Percentiles rank a stretch among this genome's conserved stretches.
Conservation (phyloP, 2,888 invertebrate species). For the Dasypogon diadema region DNA sequence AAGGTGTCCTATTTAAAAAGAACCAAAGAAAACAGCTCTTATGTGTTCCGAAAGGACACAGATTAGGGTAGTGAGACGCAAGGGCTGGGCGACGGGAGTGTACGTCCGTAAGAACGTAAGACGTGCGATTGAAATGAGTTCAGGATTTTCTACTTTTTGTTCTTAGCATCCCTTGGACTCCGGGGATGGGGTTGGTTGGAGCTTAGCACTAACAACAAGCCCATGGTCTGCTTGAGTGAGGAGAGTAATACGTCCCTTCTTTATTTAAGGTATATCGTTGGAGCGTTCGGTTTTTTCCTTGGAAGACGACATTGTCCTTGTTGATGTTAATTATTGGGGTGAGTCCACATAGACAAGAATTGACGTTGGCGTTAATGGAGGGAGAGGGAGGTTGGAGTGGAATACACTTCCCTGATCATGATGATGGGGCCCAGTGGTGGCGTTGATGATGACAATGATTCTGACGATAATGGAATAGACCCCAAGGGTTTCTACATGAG, state of each 20-base stretch:
- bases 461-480: conserved; percentile 19
- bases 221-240: conserved; percentile 5
- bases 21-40: conserved; percentile 48
- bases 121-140: conserved; percentile 43
- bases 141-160: conserved; percentile 41
- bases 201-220: conserved; percentile 17
- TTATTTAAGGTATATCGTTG: conserved; percentile 33
- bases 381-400: neutral
- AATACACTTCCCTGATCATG: conserved; percentile 10
- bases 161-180: neutral
- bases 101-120: conserved; percentile 36
- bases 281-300: conserved; percentile 31
- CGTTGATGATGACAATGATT: conserved; percentile 40
- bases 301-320: conserved; percentile 43
- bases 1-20: conserved; percentile 50
- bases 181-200: neutral
- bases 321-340: conserved; percentile 50
- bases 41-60: neutral
- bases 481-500: conserved; percentile 10
- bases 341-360: conserved; percentile 46
- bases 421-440: conserved; percentile 42
- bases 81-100: neutral
- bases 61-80: neutral
- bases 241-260: conserved; percentile 34
- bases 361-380: conserved; percentile 39